These are phyloP conservation scores for Brachionus rotundiformis DNA, from an alignment of 1,140 invertebrate species.

Conservation along the genomic window DNA sequence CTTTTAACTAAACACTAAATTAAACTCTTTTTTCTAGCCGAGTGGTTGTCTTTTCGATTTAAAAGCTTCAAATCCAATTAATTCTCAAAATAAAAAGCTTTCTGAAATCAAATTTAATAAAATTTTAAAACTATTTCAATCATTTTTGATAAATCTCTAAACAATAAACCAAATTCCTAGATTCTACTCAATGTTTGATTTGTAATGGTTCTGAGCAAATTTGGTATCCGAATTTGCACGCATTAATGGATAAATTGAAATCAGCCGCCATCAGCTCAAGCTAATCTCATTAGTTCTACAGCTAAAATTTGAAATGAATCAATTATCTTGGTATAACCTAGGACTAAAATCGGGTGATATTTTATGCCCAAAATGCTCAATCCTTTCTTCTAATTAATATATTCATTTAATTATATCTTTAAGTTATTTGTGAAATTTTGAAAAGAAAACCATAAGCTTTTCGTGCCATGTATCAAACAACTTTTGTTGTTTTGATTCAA, in stretches of 20 bases:
- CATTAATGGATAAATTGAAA: constrained; percentile 19
- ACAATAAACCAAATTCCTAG: not conserved
- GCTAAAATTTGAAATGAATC: constrained; percentile 10
- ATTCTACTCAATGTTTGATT: not conserved
- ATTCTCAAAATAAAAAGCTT: not conserved
- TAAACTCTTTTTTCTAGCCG: not conserved
- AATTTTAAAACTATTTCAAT: not conserved
- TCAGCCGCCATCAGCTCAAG: not conserved
- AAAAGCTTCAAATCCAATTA: constrained; percentile 35
- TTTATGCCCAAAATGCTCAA: not conserved
- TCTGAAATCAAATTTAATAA: not conserved
- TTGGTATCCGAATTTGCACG: not conserved
- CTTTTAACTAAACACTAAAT: constrained; percentile 22
- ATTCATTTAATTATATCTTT: constrained; percentile 23
- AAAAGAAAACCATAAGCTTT: constrained; percentile 16
- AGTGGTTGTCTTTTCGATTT: not conserved
- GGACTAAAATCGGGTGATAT: not conserved
- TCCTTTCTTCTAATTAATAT: not conserved
- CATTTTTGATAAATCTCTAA: not conserved
- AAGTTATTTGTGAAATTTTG: not conserved
- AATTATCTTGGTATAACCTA: not conserved
- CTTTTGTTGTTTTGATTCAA: not conserved
- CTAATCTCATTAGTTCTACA: constrained; percentile 36
- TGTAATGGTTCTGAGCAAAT: not conserved
- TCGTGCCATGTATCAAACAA: constrained; percentile 5